phyloP scores from a whole-genome alignment of 2,797 vertebrate species.

The Clarias laeviceps region DNA sequence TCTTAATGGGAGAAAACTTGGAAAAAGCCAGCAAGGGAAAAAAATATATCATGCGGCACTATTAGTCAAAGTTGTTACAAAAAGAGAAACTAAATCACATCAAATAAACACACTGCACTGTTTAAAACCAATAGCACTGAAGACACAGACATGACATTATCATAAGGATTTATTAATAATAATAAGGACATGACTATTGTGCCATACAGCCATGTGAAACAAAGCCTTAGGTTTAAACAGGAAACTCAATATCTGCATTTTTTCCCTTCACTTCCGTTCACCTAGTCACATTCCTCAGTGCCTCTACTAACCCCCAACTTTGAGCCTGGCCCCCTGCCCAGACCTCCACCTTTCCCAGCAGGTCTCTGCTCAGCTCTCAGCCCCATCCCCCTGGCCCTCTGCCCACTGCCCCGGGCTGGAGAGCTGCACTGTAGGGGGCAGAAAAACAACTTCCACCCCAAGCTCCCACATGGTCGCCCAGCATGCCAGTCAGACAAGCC shows the following conservation, averaged over 20 bases:
- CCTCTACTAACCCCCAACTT: slow-evolving; percentile 58
- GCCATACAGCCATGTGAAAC: not conserved
- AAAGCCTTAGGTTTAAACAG: not conserved
- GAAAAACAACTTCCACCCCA: slow-evolving; percentile 81
- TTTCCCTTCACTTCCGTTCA: slow-evolving; percentile 28
- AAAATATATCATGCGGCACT: not conserved
- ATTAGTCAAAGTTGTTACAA: not conserved
- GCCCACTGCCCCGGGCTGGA: slow-evolving; percentile 74
- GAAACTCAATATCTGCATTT: slow-evolving; percentile 37
- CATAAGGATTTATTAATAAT: not conserved
- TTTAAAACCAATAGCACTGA: not conserved
- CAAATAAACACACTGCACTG: not conserved
- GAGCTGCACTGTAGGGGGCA: slow-evolving; percentile 76
- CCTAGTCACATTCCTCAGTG: slow-evolving; percentile 48
- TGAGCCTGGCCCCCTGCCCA: slow-evolving; percentile 68
- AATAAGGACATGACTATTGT: not conserved
- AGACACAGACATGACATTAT: not conserved
- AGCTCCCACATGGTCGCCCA: slow-evolving; percentile 74
- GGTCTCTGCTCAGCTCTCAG: slow-evolving; percentile 68
- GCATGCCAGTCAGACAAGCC: slow-evolving; percentile 62
- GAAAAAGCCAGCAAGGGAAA: not conserved
- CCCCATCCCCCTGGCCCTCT: slow-evolving; percentile 71
- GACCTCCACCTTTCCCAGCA: slow-evolving; percentile 71
- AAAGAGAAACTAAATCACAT: not conserved
- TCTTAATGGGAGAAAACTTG: not conserved